Conservation (phyloP, 2,113 vertebrate genomes). For the Bos indicus region DNA sequence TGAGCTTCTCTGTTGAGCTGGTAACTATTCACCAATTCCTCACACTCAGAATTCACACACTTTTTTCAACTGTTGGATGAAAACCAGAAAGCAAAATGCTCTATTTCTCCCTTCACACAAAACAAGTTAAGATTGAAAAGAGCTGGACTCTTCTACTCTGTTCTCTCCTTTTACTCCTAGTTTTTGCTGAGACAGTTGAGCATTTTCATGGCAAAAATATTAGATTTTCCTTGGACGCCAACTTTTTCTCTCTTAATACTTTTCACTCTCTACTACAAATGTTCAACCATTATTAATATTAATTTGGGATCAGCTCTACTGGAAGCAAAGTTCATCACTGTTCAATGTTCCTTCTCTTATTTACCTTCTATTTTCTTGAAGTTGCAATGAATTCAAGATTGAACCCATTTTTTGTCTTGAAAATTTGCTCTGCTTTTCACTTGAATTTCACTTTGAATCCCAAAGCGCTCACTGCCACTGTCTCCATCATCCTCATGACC, state of each 20-base stretch:
- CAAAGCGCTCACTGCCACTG: neutral
- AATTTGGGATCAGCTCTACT: neutral
- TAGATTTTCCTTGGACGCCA: neutral
- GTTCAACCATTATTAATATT: neutral
- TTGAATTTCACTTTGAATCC: neutral
- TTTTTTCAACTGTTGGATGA: neutral
- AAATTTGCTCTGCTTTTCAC: neutral
- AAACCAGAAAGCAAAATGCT: neutral
- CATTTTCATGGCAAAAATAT: neutral
- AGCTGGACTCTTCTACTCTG: neutral
- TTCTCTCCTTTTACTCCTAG: neutral
- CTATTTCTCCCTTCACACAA: neutral
- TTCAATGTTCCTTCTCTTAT: neutral
- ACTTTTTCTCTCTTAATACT: neutral
- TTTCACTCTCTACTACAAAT: neutral
- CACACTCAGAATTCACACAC: neutral
- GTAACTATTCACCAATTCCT: neutral
- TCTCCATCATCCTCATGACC: too few relatives aligned
- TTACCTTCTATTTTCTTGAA: neutral
- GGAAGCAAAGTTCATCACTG: neutral
- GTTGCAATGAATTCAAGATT: neutral
- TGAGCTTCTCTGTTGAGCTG: neutral
- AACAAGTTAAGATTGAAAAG: neutral
- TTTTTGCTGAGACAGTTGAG: neutral
- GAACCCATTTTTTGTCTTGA: neutral